A percentile compares a stretch with the other conserved stretches of the same genome.
Conservation (phyloP, 2,113 vertebrate genomes). For the Phoxinus phoxinus region DNA sequence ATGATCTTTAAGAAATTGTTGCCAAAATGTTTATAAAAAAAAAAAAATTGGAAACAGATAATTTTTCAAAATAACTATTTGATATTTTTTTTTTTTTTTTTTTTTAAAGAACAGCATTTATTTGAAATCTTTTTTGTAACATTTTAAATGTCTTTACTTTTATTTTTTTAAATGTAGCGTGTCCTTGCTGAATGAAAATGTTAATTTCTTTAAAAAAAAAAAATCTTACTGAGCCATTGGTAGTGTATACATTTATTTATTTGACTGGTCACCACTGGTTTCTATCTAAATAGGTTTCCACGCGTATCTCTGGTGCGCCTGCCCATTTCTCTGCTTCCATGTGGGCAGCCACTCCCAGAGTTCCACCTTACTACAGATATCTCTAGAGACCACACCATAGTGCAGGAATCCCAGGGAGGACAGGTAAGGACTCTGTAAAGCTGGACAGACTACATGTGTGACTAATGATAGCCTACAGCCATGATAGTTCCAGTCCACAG, state of each 20-base stretch:
- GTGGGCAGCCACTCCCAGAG: constrained; percentile 48
- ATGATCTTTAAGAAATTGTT: neutral
- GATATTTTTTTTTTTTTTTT: too few species aligned
- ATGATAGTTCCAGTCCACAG: neutral
- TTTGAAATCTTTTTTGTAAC: too few species aligned
- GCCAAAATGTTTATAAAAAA: too few species aligned
- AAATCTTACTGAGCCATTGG: neutral
- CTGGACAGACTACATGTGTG: neutral
- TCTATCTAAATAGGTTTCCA: constrained; percentile 21
- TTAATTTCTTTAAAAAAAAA: neutral
- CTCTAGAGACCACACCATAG: constrained; percentile 33
- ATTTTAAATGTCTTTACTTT: too few species aligned
- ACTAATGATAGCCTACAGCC: neutral
- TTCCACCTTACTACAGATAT: constrained; percentile 43
- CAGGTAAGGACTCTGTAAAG: constrained; percentile 41
- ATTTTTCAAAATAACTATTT: too few species aligned
- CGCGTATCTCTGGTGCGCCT: constrained; percentile 47
- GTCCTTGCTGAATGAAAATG: too few species aligned
- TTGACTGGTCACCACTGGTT: neutral
- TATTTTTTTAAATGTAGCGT: too few species aligned
- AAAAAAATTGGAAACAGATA: too few species aligned
- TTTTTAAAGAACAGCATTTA: too few species aligned
- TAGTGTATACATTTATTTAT: neutral
- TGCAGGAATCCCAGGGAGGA: constrained; percentile 41
- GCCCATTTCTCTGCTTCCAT: constrained; percentile 40